These are phyloP conservation scores for Tetragnatha montana DNA, from an alignment of 2,888 invertebrate genomes.

Conservation along the genomic window DNA sequence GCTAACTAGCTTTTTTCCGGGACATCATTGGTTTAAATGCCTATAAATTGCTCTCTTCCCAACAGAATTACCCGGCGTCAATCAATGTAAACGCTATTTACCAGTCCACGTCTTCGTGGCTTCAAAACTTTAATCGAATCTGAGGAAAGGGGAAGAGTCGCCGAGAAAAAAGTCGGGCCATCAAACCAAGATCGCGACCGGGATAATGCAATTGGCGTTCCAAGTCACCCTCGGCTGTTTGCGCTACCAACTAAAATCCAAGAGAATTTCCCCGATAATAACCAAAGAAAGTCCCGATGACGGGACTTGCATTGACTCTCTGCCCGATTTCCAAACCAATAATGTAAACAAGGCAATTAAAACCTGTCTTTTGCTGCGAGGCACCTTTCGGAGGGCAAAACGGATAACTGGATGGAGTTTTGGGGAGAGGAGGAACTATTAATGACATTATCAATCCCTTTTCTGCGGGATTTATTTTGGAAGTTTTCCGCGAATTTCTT, in stretches of 20 bases:
- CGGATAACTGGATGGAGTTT: slow-evolving; percentile 17
- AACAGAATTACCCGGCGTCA: slow-evolving; percentile 16
- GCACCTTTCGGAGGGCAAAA: slow-evolving; percentile 41
- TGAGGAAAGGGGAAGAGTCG: slow-evolving; percentile 23
- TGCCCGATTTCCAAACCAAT: slow-evolving; percentile 54
- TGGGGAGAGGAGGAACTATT: slow-evolving; percentile 33
- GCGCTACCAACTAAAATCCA: slow-evolving; percentile 69
- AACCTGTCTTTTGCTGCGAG: slow-evolving; percentile 61
- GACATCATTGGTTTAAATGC: neutral
- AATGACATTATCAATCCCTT: slow-evolving; percentile 60
- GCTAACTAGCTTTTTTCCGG: neutral
- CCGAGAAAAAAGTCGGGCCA: slow-evolving; percentile 23
- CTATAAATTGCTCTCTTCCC: neutral
- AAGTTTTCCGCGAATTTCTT: slow-evolving; percentile 7
- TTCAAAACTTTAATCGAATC: slow-evolving; percentile 68
- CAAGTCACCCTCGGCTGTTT: slow-evolving; percentile 66
- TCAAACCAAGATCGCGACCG: slow-evolving; percentile 60
- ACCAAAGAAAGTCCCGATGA: slow-evolving; percentile 62
- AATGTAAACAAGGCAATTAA: slow-evolving; percentile 71
- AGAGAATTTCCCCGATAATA: slow-evolving; percentile 67
- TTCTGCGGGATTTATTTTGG: slow-evolving; percentile 34
- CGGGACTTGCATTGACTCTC: slow-evolving; percentile 41
- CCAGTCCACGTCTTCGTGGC: slow-evolving; percentile 29
- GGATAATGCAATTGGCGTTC: slow-evolving; percentile 61
- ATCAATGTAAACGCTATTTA: slow-evolving; percentile 61